Evolutionary conservation across 1,140 invertebrate genomes (phyloP).

Genomic region (Brachionus paranguensis): DNA sequence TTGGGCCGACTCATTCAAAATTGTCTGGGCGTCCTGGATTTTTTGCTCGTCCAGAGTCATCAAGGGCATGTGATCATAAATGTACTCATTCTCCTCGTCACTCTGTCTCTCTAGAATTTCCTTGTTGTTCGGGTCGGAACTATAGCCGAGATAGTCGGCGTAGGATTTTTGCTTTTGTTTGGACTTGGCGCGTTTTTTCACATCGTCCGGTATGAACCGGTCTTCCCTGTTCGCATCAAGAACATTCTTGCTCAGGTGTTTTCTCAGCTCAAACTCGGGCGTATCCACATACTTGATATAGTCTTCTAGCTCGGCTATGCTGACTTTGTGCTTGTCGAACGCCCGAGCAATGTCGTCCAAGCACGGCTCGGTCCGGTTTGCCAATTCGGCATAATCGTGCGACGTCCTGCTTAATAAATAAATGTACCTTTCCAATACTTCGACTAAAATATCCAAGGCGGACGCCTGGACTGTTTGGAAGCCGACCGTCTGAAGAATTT

Average conservation of each 20-base stretch:
- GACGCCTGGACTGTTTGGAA: slow-evolving; percentile 21
- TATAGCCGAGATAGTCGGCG: slow-evolving; percentile 8
- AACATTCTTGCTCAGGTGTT: background rate
- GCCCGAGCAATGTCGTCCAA: slow-evolving; percentile 8
- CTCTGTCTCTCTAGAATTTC: slow-evolving; percentile 27
- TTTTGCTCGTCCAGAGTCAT: slow-evolving; percentile 15
- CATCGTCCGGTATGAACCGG: background rate
- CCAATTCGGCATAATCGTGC: slow-evolving; percentile 9
- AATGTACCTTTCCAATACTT: slow-evolving; percentile 26
- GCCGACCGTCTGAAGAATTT: slow-evolving; percentile 22
- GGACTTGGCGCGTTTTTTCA: background rate
- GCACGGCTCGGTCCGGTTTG: slow-evolving; percentile 10
- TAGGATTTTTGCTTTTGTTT: background rate
- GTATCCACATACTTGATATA: slow-evolving; percentile 27
- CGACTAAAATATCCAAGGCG: slow-evolving; percentile 31
- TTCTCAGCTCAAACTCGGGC: slow-evolving; percentile 1
- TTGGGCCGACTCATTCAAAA: background rate
- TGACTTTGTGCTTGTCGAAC: slow-evolving; percentile 2
- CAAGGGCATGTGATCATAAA: slow-evolving; percentile 28
- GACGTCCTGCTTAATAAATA: background rate
- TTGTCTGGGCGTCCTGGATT: background rate
- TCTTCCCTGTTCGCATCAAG: background rate
- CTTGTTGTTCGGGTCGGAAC: background rate
- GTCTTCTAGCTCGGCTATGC: background rate
- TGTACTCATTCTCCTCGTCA: slow-evolving; percentile 24